Conservation (phyloP, 2,888 invertebrate genomes). For the Tortricodes alternella region DNA sequence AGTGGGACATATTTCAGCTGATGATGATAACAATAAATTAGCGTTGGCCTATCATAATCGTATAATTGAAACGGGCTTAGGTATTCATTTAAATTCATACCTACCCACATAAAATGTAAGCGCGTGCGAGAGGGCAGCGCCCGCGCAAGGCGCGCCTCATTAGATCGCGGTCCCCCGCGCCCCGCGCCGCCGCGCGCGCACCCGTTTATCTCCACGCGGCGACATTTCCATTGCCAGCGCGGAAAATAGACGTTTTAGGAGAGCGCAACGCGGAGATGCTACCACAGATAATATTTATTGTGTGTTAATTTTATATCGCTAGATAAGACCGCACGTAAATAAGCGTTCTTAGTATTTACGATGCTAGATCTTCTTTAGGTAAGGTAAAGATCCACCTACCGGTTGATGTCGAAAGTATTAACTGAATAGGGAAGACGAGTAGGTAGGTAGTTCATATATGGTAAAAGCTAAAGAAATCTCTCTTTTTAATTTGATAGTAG, state of each 20-base stretch:
- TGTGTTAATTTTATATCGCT: constrained; percentile 61
- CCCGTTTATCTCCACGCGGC: constrained; percentile 65
- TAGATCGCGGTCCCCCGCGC: constrained; percentile 49
- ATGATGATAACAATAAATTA: no score
- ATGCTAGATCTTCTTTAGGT: background rate
- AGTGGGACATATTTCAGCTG: no score
- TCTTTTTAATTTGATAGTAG: background rate
- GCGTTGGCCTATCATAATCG: constrained; percentile 32
- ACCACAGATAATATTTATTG: constrained; percentile 67
- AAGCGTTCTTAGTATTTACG: background rate
- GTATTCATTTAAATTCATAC: constrained; percentile 64
- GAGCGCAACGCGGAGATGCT: constrained; percentile 63
- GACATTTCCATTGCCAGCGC: constrained; percentile 73
- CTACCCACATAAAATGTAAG: constrained; percentile 58
- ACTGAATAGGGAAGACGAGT: background rate
- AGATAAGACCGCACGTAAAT: constrained; percentile 16
- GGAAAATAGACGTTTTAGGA: constrained; percentile 76
- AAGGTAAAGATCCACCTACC: background rate
- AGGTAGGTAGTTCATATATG: background rate
- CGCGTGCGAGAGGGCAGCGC: constrained; percentile 67
- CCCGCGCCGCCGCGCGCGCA: constrained; percentile 56
- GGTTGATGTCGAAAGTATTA: background rate
- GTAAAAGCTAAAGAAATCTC: background rate
- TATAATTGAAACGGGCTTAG: constrained; percentile 58
- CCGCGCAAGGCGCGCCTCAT: constrained; percentile 67